Base-by-base conservation (phyloP, 30 jellyfish, hydroid and myxozoan genomes). In the Turritopsis rubra region DNA sequence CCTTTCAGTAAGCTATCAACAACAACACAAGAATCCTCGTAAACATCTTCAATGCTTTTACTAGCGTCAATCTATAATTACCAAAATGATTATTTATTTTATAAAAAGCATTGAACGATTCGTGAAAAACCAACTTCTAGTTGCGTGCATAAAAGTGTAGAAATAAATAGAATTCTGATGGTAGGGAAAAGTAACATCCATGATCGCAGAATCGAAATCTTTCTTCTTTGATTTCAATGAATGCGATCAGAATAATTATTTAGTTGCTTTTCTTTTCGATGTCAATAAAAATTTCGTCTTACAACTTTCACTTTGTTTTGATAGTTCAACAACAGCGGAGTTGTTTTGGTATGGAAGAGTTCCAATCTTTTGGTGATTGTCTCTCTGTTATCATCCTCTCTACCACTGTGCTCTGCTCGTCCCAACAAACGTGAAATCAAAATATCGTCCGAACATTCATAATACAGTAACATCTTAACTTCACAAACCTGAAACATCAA, bases 301-400 rank as follows among this genome's bases (percentile, higher is more conserved):
- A 91, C 98, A 52, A 52, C 72, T 60, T 60, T 75, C n/a, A 84
- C 96, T 65, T 87, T 91, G 21, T 91, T 85, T 27, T 54, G 82
- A 74, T 77, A 91, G 53, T 87, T 73, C 1, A 73, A 75, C 29
- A 88, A 30, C 18, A 91, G 84, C 16, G 98, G 98, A 72, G 92
- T 41, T 21, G 98, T 91, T 29, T 87, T 91, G 17, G 75, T 84
- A 73, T 91, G 95, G 82, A 91, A 91, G 29, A 84, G 52, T 9
- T 85, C 89, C 81, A 91, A 66, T 22, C 98, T 87, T 80, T 87
- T 87, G 52, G 76, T 80, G 1, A 91, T 87, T 7, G 96, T 87
- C 24, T 91, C 98, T 25, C 76, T 85, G 21, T 91, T 91, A 65
- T 91, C 98, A 74, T 91, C 98, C 1, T 80, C 19, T 72, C 98